Percentiles rank a stretch among this genome's conserved stretches.
Evolutionary conservation across 2,113 vertebrate species (phyloP).

Genomic region (Rhegmatorhina hoffmannsi): DNA sequence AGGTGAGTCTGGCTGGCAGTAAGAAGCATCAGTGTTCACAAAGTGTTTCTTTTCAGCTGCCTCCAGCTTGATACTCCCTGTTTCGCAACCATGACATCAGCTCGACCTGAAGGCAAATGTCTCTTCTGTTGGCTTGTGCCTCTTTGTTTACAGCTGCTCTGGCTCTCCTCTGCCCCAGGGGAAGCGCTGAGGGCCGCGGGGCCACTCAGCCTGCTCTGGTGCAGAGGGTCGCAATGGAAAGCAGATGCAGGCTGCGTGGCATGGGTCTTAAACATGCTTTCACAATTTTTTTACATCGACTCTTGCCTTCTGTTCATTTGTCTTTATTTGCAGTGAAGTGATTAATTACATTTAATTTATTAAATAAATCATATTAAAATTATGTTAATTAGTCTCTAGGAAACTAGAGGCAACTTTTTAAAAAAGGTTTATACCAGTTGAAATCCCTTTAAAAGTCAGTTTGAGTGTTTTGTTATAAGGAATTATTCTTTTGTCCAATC

Average conservation of each 20-base stretch:
- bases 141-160: not conserved
- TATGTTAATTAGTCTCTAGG: not conserved
- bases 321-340: not conserved
- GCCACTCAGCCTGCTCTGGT: not conserved
- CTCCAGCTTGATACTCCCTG: rapidly evolving
- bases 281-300: rapidly evolving
- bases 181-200: rapidly evolving
- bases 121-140: not conserved
- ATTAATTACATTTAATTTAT: not conserved
- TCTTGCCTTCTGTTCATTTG: not conserved
- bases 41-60: not conserved
- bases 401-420: not conserved
- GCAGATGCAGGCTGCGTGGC: not conserved
- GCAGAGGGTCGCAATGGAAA: rapidly evolving
- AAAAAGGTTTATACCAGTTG: not conserved
- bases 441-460: not conserved
- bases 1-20: not conserved
- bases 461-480: not conserved
- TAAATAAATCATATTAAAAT: not conserved
- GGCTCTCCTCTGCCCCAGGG: not conserved
- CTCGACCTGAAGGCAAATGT: not conserved
- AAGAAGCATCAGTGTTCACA: not conserved
- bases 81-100: not conserved
- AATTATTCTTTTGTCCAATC: not conserved
- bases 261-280: not conserved